Base-by-base conservation (phyloP, 2,888 invertebrate species). In the Drosophila rellima region DNA sequence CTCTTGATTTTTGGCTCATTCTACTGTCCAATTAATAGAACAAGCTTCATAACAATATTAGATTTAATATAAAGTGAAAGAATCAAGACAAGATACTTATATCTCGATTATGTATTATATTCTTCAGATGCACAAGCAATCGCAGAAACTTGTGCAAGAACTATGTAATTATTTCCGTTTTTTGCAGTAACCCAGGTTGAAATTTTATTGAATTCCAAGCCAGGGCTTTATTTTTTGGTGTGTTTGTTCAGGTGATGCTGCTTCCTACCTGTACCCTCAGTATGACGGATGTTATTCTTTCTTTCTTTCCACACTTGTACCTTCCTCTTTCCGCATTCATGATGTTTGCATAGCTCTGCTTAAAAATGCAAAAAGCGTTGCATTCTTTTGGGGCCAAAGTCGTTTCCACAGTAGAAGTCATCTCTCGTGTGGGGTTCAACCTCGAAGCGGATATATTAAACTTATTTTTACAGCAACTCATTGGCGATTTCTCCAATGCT, bases 381-480 rank as follows among this genome's bases (percentile, higher is more conserved):
- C 86, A 80, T 63, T 68, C 79, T 81, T 78, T 52, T 67, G 64
- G 56, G 45, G 57, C 57, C 35, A 66, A 69, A 80, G 67, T 48
- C 73, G 72, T 15, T 23, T 71, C 81, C 82, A 56, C 84, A 81
- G 69, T 78, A 73, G 76, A 87, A n/a, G n/a, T n/a, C 79, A 82
- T 85, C 68, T 79, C 70, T 67, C 66, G 56, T 29, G 40, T 31
- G 51, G 31, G 39, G 23, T 70, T 60, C 76, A 80, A 83, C 78
- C 78, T 86, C 71, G 70, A 83, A 78, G 76, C 84, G 84, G 89
- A 88, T 86, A 84, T 84, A 88, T 88, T 88, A 87, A 87, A 84
- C 74, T 77, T 84, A 83, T 88, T 88, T 86, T 86, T 78, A 88
- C 79, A 72, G 62, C 72, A 60, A 52, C 71, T 69, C 65, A 39